Evolutionary conservation across 2,113 vertebrate genomes (phyloP).

Genomic region (Sisor rabdophorus): DNA sequence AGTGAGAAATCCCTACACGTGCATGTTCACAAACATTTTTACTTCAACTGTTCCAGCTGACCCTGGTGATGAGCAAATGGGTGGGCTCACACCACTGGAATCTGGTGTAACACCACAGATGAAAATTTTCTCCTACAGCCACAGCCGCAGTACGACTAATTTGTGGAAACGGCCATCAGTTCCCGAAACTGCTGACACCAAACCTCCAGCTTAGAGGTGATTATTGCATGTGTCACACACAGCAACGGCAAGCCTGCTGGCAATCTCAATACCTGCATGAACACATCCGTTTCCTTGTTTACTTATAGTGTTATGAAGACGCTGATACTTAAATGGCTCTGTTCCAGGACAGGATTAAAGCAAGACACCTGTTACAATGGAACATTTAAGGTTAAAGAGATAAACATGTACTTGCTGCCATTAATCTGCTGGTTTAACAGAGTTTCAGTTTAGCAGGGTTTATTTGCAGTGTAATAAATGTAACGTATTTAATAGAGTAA

Average conservation of each 20-base stretch:
- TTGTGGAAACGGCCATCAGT: constrained; percentile 27
- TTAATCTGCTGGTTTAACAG: neutral
- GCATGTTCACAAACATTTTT: constrained; percentile 9
- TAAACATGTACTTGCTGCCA: neutral
- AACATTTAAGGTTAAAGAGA: neutral
- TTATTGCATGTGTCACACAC: constrained; percentile 21
- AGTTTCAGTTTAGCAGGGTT: neutral
- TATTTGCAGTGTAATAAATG: neutral
- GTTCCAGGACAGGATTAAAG: constrained; percentile 24
- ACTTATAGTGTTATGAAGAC: neutral
- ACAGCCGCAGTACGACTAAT: constrained; percentile 37
- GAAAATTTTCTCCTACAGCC: constrained; percentile 52
- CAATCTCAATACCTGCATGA: constrained; percentile 9
- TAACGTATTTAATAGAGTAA: neutral
- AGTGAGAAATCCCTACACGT: constrained; percentile 26
- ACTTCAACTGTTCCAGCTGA: constrained; percentile 20
- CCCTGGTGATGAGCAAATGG: constrained; percentile 43
- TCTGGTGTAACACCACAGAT: constrained; percentile 37
- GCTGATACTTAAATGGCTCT: constrained; percentile 10
- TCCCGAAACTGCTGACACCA: constrained; percentile 40
- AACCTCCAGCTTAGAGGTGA: constrained; percentile 37
- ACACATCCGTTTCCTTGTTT: constrained; percentile 25
- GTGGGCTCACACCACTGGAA: constrained; percentile 58
- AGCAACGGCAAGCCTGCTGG: constrained; percentile 8
- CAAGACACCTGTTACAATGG: constrained; percentile 21